Evolutionary conservation across 1,140 invertebrate genomes (phyloP).

Genomic region (Ruditapes philippinarum): DNA sequence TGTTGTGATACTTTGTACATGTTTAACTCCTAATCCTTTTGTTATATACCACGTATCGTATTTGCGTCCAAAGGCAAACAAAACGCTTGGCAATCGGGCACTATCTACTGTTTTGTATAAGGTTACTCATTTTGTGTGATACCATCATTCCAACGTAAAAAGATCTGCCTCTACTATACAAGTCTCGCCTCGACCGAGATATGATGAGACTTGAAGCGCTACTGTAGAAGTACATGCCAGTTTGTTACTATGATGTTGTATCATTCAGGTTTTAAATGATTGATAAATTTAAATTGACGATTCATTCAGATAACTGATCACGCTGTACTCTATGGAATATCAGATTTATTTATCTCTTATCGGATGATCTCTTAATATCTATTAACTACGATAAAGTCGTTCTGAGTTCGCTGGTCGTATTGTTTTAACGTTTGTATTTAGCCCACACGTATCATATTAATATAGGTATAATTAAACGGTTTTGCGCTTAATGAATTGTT

Average conservation of each 20-base stretch:
- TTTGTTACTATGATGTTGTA: slow-evolving; percentile 9
- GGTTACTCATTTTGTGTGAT: slow-evolving; percentile 36
- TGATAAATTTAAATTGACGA: slow-evolving; percentile 46
- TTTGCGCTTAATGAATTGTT: slow-evolving; percentile 11
- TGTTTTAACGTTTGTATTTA: slow-evolving; percentile 8
- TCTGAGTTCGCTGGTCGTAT: slow-evolving; percentile 11
- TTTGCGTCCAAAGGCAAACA: slow-evolving; percentile 18
- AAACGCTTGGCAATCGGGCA: slow-evolving; percentile 23
- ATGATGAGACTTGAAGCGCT: background rate
- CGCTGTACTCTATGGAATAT: background rate
- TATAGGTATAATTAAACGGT: background rate
- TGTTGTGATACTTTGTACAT: slow-evolving; percentile 19
- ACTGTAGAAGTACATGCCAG: background rate
- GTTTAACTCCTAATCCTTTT: slow-evolving; percentile 11
- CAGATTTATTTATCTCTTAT: background rate
- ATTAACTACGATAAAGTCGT: slow-evolving; percentile 1
- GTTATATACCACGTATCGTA: background rate
- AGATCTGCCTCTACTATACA: background rate
- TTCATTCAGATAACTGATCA: background rate
- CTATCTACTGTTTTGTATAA: slow-evolving; percentile 44
- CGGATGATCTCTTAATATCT: slow-evolving; percentile 18
- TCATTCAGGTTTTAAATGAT: slow-evolving; percentile 25
- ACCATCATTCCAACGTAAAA: background rate
- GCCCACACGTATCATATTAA: slow-evolving; percentile 19
- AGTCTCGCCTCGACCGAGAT: slow-evolving; percentile 9